Conservation (phyloP, 2,113 vertebrate species). For the Barnardius zonarius region DNA sequence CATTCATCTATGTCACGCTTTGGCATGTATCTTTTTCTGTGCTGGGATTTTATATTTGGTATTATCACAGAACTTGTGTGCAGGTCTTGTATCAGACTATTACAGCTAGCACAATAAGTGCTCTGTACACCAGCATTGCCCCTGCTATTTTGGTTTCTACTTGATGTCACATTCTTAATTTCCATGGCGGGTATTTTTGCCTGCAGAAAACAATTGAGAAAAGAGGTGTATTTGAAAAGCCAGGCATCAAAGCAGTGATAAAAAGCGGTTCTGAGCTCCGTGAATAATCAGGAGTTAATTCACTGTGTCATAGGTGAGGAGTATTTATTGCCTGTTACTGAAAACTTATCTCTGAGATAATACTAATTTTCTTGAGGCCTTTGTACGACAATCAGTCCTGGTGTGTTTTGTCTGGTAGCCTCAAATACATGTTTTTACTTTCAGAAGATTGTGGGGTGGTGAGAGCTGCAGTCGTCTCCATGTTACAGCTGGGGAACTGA, state of each 20-base stretch:
- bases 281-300: conserved; percentile 24
- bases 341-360: not conserved
- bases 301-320: not conserved
- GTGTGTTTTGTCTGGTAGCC: not conserved
- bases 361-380: not conserved
- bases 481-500: not conserved
- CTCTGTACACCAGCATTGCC: not conserved
- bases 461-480: not conserved
- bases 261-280: not conserved
- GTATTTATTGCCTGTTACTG: not conserved
- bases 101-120: not conserved
- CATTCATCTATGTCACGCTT: conserved; percentile 29
- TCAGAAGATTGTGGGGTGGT: not conserved
- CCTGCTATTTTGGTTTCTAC: conserved; percentile 13
- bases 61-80: conserved; percentile 21
- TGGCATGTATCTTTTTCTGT: not conserved
- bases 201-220: conserved; percentile 29
- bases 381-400: not conserved
- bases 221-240: not conserved
- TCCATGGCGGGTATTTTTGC: conserved; percentile 35
- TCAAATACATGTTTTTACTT: not conserved
- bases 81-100: not conserved
- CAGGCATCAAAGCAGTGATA: conserved; percentile 23
- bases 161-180: conserved; percentile 23
- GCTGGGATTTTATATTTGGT: conserved; percentile 18